These are phyloP conservation scores for Dermatemys mawii DNA, from an alignment of 2,113 vertebrate species.

Conservation along the genomic window DNA sequence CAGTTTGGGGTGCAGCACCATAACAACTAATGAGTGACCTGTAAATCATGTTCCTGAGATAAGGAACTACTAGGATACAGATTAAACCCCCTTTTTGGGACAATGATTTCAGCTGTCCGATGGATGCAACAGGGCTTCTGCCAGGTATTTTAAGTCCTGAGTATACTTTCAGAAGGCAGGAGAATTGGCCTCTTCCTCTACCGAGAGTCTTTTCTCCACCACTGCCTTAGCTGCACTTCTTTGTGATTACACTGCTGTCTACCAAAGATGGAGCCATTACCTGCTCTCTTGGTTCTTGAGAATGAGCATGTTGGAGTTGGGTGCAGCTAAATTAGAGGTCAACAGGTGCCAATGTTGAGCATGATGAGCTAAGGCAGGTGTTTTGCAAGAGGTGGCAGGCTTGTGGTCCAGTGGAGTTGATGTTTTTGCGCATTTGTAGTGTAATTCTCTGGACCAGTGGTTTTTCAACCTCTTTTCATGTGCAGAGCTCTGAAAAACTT, in stretches of 20 bases:
- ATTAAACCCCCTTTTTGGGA: background rate
- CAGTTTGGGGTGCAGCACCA: background rate
- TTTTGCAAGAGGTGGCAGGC: background rate
- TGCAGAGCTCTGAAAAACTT: background rate
- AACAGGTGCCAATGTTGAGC: background rate
- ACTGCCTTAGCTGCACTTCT: background rate
- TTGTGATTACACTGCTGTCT: background rate
- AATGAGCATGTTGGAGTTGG: background rate
- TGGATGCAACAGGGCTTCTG: background rate
- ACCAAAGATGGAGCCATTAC: constrained; percentile 36
- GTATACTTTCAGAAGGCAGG: background rate
- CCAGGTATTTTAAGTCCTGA: background rate
- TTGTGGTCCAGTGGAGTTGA: background rate
- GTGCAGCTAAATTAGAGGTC: background rate
- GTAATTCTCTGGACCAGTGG: rapidly evolving
- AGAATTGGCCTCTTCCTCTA: background rate
- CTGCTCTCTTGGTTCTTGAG: background rate
- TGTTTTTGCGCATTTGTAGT: background rate
- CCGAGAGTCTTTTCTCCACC: background rate
- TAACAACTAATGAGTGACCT: background rate
- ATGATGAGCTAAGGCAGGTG: background rate
- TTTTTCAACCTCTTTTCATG: background rate
- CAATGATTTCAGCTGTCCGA: background rate
- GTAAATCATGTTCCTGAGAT: background rate
- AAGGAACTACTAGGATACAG: background rate